phyloP scores from a whole-genome alignment of 2,113 vertebrate species.

The Tamias sibiricus region DNA sequence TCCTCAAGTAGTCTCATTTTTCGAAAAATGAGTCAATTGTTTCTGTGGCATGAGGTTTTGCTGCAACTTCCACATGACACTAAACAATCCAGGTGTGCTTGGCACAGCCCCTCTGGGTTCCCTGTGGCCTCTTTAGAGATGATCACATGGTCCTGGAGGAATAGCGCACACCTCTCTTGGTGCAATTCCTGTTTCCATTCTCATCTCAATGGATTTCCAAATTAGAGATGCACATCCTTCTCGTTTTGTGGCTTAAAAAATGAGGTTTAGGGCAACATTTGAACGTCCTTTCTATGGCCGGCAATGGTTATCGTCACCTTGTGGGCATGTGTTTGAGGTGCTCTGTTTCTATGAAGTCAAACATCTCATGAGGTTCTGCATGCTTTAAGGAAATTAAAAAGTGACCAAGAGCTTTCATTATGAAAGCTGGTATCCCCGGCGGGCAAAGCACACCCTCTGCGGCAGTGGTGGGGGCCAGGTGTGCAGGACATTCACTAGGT shows the following conservation, averaged over 20 bases:
- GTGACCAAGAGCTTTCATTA: background rate
- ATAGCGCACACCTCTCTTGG: fast-evolving
- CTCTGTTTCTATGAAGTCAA: background rate
- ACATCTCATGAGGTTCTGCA: background rate
- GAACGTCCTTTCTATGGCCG: background rate
- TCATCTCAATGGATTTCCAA: background rate
- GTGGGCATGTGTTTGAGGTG: fast-evolving
- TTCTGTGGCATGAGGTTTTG: background rate
- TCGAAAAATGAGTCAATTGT: background rate
- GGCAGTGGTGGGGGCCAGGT: background rate
- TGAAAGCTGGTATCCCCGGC: background rate
- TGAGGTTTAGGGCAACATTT: background rate
- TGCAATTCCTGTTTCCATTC: background rate
- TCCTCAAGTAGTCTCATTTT: background rate
- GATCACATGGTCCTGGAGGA: background rate
- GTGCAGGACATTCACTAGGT: background rate
- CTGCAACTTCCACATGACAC: background rate
- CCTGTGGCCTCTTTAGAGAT: fast-evolving
- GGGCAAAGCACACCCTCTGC: too few species aligned
- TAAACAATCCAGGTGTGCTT: background rate
- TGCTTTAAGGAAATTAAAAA: background rate
- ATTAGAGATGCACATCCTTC: background rate
- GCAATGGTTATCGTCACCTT: background rate
- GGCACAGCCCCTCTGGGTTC: background rate
- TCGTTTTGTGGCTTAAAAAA: background rate